Conservation (phyloP, 2,888 invertebrate genomes). For the Stegophylla sp. region DNA sequence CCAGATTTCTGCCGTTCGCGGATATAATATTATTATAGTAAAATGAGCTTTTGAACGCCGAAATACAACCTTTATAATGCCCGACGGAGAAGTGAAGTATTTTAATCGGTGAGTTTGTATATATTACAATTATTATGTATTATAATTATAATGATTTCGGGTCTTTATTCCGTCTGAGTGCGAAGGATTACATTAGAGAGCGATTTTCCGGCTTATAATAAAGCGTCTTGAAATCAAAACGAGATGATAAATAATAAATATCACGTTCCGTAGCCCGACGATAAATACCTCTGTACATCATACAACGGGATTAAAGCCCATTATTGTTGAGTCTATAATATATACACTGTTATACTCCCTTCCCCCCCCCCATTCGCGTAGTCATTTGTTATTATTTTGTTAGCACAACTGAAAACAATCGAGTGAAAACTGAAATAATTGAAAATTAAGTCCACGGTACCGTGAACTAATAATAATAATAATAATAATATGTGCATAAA, state of each 20-base stretch:
- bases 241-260: neutral
- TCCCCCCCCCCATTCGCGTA: no score
- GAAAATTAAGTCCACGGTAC: no score
- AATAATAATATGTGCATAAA: neutral
- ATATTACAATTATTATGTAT: neutral
- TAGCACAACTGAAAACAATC: no score
- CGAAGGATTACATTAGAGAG: neutral
- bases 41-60: conserved; percentile 11
- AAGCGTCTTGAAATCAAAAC: neutral
- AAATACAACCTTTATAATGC: conserved; percentile 12
- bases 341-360: no score
- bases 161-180: neutral
- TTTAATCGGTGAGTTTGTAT: neutral
- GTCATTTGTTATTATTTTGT: no score
- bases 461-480: no score
- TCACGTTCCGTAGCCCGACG: neutral
- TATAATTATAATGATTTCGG: neutral
- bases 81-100: neutral
- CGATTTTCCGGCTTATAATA: neutral
- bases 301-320: no score
- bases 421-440: no score
- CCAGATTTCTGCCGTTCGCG: no score
- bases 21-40: no score
- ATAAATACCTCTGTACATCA: no score
- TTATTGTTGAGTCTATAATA: no score